Conservation (phyloP, 2,888 invertebrate species). For the Frankliniella intonsa region DNA sequence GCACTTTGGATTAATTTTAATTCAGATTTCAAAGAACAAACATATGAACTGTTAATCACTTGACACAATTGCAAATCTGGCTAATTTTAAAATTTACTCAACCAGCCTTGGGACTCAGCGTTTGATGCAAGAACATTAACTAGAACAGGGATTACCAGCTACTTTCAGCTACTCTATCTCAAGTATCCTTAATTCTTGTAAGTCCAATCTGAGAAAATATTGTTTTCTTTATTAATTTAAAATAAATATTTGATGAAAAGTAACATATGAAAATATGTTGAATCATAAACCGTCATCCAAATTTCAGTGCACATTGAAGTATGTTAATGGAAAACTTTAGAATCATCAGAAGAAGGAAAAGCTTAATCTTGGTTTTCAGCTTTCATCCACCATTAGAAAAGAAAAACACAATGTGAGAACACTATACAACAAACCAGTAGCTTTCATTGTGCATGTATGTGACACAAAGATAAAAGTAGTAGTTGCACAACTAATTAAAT, state of each 20-base stretch:
- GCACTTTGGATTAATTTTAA: background rate
- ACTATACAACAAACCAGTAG: background rate
- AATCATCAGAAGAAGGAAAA: background rate
- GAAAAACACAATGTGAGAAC: background rate
- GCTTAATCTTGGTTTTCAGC: background rate
- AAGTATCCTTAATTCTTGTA: background rate
- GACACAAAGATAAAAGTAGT: background rate
- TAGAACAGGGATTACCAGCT: background rate
- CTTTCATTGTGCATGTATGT: background rate
- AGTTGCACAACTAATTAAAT: background rate
- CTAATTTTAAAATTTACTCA: background rate
- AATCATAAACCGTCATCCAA: background rate
- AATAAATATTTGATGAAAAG: background rate
- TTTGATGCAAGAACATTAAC: background rate
- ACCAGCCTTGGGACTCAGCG: background rate
- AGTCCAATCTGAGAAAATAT: background rate
- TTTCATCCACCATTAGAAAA: background rate
- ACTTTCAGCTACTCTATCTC: background rate
- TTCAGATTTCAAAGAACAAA: background rate
- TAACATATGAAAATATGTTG: background rate
- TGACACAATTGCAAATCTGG: background rate
- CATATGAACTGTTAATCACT: background rate
- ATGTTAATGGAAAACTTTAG: background rate
- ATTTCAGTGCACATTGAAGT: background rate
- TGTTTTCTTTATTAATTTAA: background rate